These are phyloP conservation scores for Synodontis membranacea DNA, from an alignment of 2,113 vertebrate genomes.

Conservation along the genomic window DNA sequence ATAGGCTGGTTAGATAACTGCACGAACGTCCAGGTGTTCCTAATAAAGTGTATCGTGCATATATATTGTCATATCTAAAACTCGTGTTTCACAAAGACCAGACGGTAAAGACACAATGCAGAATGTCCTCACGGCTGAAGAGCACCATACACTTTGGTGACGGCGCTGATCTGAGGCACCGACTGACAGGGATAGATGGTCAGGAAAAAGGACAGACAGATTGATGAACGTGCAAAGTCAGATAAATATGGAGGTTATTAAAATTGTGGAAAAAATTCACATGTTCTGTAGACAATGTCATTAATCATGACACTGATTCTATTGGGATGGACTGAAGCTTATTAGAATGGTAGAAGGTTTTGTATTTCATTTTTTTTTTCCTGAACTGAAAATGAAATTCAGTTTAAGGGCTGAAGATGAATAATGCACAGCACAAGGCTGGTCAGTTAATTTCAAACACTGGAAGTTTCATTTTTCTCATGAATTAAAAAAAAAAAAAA, in stretches of 20 bases:
- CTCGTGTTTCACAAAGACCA: no score
- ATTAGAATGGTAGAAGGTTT: not conserved
- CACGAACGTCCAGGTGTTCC: no score
- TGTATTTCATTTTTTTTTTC: not conserved
- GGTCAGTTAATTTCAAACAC: no score
- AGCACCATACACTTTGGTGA: no score
- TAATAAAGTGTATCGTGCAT: no score
- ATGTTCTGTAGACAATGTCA: not conserved
- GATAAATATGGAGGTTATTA: not conserved
- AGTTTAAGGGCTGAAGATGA: not conserved
- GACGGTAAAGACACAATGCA: no score
- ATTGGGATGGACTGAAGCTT: not conserved
- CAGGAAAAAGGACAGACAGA: not conserved
- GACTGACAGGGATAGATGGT: not conserved
- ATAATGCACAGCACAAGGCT: not conserved
- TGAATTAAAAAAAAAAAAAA: no score
- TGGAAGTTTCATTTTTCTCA: not conserved
- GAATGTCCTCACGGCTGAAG: no score
- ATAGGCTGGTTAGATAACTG: no score
- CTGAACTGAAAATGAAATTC: not conserved
- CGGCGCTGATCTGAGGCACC: constrained; percentile 30
- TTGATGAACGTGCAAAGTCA: not conserved
- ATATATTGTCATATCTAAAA: no score
- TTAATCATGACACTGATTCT: not conserved
- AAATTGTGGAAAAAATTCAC: not conserved